These are phyloP conservation scores for Argynnis bischoffii DNA, from an alignment of 2,888 invertebrate genomes.

Conservation along the genomic window DNA sequence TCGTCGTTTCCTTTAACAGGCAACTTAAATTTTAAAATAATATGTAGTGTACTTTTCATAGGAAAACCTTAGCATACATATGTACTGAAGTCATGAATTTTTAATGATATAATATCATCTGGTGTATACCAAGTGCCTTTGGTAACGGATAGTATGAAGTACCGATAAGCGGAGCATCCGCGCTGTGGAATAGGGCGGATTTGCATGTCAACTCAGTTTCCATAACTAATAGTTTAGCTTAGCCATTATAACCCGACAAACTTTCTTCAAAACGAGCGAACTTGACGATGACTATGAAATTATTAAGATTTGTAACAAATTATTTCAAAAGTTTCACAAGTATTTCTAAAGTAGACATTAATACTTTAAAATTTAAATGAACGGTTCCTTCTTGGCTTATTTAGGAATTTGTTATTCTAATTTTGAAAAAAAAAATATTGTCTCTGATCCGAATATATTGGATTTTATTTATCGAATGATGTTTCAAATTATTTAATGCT, in stretches of 20 bases:
- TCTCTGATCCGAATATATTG: too few relatives aligned
- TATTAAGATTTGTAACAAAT: conserved; percentile 64
- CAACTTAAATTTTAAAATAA: background rate
- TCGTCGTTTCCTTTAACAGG: too few relatives aligned
- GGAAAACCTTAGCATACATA: conserved; percentile 2
- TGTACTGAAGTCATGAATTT: conserved; percentile 30
- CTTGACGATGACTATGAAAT: conserved; percentile 63
- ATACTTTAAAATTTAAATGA: conserved; percentile 40
- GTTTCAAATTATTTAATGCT: background rate
- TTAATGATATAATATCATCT: conserved; percentile 31
- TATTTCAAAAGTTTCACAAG: conserved; percentile 55
- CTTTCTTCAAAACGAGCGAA: conserved; percentile 61
- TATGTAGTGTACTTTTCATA: background rate
- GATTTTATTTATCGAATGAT: background rate
- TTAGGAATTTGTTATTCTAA: conserved; percentile 19
- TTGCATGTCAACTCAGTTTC: conserved; percentile 77
- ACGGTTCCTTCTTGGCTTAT: conserved; percentile 28
- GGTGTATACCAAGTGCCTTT: conserved; percentile 23
- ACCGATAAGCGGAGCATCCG: conserved; percentile 40
- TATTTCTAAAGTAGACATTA: conserved; percentile 44
- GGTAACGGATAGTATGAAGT: conserved; percentile 35
- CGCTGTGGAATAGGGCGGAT: conserved; percentile 57
- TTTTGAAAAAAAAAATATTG: conserved; percentile 4
- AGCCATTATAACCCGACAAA: conserved; percentile 63
- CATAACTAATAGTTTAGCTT: conserved; percentile 71